Evolutionary conservation across 2,113 vertebrate species (phyloP), one percentile per base, ranked within the genome.

Genomic region (Puma concolor): DNA sequence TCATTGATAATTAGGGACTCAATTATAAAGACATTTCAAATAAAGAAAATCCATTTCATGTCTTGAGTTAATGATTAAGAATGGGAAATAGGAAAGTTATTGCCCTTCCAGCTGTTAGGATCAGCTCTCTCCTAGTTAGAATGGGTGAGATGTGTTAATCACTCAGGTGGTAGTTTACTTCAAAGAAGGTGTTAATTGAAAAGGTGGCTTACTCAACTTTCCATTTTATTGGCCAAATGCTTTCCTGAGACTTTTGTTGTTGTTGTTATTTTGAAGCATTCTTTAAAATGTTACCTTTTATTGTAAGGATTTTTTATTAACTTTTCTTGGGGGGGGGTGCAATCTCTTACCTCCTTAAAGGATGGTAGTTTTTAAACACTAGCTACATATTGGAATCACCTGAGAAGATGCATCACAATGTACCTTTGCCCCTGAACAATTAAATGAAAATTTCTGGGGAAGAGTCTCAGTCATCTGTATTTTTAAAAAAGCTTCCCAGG

Each of bases 171-270:
- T 63, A 86, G 31, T 89, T 92, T 83, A 48, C 25, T 81, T 83
- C 72, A 86, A 88, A 74, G 63, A 89, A 90, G 38, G 17, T 93
- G 64, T 87, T 93, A 96, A 97, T 90, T 96, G 79, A 92, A 96
- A 95, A 88, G 36, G 29, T 93, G 44, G 69, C 31, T 72, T 64
- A 54, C 1, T 92, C 66, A 90, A 17, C 7, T 85, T 76, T 93
- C 95, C 31, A 67, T 82, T 96, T 97, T 52, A 88, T 72, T 96
- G 79, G n/a, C 31, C 8, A 84, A 14, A 57, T 76, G 23, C 48
- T 91, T 89, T 77, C 10, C 48, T 88, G 52, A 23, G 31, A 60
- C 31, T n/a, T 81, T 63, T 86, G 44, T n/a, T 27, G 1, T 81
- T 90, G 66, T 29, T 71, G 1, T 92, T 95, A 76, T 85, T 87